Evolutionary conservation across 1,140 invertebrate species (phyloP).

Genomic region (Scaptomyza hsui): DNA sequence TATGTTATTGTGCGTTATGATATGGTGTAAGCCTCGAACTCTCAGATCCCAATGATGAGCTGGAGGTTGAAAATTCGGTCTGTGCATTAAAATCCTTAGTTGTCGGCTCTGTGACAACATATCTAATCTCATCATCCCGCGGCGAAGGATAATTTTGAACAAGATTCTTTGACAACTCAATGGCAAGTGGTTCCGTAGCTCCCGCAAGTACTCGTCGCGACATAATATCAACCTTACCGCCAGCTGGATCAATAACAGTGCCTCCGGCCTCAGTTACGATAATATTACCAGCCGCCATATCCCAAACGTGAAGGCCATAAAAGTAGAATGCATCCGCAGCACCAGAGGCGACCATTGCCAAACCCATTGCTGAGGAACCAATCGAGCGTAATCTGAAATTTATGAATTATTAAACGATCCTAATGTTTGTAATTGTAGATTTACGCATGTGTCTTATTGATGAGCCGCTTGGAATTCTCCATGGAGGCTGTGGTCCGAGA

Average conservation of each 20-base stretch:
- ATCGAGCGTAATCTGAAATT: slow-evolving; percentile 90
- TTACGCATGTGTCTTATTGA: slow-evolving; percentile 92
- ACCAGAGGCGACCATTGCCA: slow-evolving; percentile 95
- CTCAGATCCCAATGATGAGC: slow-evolving; percentile 4
- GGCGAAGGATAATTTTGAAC: slow-evolving; percentile 58
- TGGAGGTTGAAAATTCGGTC: slow-evolving; percentile 60
- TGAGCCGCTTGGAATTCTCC: slow-evolving; percentile 90
- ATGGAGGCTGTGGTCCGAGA: slow-evolving; percentile 88
- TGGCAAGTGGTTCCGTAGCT: slow-evolving; percentile 88
- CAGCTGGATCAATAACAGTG: slow-evolving; percentile 93
- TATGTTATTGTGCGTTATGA: background rate
- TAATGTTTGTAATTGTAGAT: slow-evolving; percentile 7
- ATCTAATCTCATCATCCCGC: slow-evolving; percentile 51
- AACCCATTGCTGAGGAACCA: slow-evolving; percentile 96
- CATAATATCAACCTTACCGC: slow-evolving; percentile 91
- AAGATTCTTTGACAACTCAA: slow-evolving; percentile 87
- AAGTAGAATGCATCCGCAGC: slow-evolving; percentile 94
- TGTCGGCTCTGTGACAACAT: background rate
- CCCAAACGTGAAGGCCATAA: slow-evolving; percentile 95
- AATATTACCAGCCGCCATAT: slow-evolving; percentile 93
- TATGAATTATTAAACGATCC: too few species aligned
- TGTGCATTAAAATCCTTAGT: slow-evolving; percentile 50
- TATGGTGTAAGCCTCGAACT: background rate
- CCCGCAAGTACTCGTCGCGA: slow-evolving; percentile 92
- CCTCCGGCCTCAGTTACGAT: slow-evolving; percentile 97